Evolutionary conservation across 2,888 invertebrate species (phyloP).

Genomic region (Eucriotettix oculatus): DNA sequence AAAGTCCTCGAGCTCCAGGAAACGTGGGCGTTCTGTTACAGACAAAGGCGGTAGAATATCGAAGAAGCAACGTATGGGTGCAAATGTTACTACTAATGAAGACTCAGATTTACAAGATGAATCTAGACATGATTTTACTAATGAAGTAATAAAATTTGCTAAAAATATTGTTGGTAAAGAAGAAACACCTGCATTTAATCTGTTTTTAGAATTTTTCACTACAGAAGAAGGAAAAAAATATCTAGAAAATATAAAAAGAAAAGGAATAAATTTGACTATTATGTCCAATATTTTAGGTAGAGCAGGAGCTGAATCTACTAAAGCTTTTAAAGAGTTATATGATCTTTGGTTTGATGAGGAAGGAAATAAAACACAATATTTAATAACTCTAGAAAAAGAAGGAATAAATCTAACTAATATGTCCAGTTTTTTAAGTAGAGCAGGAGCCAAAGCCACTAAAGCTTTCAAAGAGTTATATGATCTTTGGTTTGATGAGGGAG

Average conservation of each 20-base stretch:
- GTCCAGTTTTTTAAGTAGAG: neutral
- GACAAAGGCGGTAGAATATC: slow-evolving; percentile 13
- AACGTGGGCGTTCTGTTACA: slow-evolving; percentile 15
- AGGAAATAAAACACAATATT: too few species aligned
- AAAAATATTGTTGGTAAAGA: slow-evolving; percentile 20
- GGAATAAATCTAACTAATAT: neutral
- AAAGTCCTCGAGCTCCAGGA: slow-evolving; percentile 11
- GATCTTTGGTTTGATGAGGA: too few species aligned
- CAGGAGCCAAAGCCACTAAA: neutral
- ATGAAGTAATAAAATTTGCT: slow-evolving; percentile 20
- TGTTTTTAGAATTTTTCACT: slow-evolving; percentile 21
- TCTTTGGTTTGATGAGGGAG: too few species aligned
- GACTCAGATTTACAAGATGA: too few species aligned
- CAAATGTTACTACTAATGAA: too few species aligned
- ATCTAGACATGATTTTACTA: too few species aligned
- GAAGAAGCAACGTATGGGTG: slow-evolving; percentile 14
- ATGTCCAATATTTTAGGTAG: slow-evolving; percentile 17
- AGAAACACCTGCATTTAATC: slow-evolving; percentile 20
- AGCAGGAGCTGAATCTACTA: slow-evolving; percentile 16
- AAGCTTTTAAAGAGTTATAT: too few species aligned
- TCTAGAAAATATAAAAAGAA: neutral
- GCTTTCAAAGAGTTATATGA: too few species aligned
- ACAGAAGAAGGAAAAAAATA: slow-evolving; percentile 17
- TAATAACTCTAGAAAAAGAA: neutral
- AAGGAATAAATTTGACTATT: slow-evolving; percentile 14